These are phyloP conservation scores for Phalacrocorax brasilianus DNA, from an alignment of 2,113 vertebrate species.

Conservation along the genomic window DNA sequence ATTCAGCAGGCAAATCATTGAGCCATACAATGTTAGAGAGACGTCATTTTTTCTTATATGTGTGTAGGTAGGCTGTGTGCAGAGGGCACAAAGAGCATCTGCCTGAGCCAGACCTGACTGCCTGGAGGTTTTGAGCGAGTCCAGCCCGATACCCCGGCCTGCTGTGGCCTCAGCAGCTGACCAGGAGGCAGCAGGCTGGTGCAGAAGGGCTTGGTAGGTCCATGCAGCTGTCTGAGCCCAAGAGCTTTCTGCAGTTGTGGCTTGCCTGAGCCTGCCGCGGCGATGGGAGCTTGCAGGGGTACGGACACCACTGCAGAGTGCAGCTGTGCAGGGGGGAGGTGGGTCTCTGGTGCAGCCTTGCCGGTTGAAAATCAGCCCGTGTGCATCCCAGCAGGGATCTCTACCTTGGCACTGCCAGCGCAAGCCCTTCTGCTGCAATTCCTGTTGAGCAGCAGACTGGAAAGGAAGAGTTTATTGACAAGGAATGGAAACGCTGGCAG, in stretches of 20 bases:
- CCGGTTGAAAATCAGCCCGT: neutral
- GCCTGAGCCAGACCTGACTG: neutral
- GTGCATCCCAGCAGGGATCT: neutral
- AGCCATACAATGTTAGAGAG: neutral
- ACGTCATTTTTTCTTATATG: neutral
- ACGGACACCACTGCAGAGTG: rapidly evolving
- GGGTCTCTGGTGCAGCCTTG: neutral
- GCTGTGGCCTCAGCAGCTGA: neutral
- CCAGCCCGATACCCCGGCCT: neutral
- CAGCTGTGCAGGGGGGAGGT: neutral
- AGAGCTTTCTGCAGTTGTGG: neutral
- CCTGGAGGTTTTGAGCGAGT: neutral
- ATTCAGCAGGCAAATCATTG: neutral
- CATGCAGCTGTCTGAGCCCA: neutral
- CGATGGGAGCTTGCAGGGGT: neutral
- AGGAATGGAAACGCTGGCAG: slow-evolving; percentile 31
- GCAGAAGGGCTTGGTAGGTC: neutral
- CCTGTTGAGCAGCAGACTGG: neutral
- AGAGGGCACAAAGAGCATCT: neutral
- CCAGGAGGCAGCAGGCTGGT: neutral
- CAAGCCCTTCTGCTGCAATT: neutral
- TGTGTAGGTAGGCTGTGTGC: neutral
- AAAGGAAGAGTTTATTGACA: slow-evolving; percentile 48
- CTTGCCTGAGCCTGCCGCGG: neutral
- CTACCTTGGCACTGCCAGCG: neutral